phyloP scores from a whole-genome alignment of 2,797 vertebrate genomes.

The Hyperoplus lanceolatus region DNA sequence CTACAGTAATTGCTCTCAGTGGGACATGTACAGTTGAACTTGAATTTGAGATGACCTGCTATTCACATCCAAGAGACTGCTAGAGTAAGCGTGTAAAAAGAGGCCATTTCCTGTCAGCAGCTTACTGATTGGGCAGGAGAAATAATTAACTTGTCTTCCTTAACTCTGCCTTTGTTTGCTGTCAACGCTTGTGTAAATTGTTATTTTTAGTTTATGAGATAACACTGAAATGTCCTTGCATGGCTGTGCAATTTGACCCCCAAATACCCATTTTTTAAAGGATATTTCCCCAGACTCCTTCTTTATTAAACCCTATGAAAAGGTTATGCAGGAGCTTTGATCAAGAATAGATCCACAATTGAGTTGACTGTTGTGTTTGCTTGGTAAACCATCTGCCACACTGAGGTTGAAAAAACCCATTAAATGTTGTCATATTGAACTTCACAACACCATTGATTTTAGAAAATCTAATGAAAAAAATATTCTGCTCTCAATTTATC shows the following conservation, averaged over 20 bases:
- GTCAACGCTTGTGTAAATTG: conserved; percentile 65
- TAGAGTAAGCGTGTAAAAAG: conserved; percentile 63
- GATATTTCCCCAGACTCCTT: conserved; percentile 43
- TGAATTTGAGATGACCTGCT: conserved; percentile 76
- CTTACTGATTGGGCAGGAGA: conserved; percentile 54
- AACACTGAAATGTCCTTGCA: conserved; percentile 51
- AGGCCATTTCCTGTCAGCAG: conserved; percentile 55
- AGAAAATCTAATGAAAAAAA: conserved; percentile 33
- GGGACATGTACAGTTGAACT: conserved; percentile 80
- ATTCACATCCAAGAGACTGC: conserved; percentile 62
- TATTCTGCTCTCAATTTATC: conserved; percentile 8
- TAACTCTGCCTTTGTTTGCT: conserved; percentile 58
- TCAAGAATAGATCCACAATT: conserved; percentile 49
- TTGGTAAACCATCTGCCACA: conserved; percentile 58
- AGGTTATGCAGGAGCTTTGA: conserved; percentile 54
- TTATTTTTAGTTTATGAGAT: conserved; percentile 58
- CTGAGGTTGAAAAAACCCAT: conserved; percentile 24
- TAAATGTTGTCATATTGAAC: conserved; percentile 32
- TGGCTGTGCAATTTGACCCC: conserved; percentile 34
- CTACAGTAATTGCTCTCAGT: conserved; percentile 80
- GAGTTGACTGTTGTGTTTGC: conserved; percentile 52
- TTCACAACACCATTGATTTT: conserved; percentile 38
- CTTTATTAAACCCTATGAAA: conserved; percentile 43
- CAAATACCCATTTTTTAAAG: conserved; percentile 38
- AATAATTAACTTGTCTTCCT: conserved; percentile 41